phyloP scores from a whole-genome alignment of 53 echinoderm and acorn worm species.

The Paracentrotus lividus region DNA sequence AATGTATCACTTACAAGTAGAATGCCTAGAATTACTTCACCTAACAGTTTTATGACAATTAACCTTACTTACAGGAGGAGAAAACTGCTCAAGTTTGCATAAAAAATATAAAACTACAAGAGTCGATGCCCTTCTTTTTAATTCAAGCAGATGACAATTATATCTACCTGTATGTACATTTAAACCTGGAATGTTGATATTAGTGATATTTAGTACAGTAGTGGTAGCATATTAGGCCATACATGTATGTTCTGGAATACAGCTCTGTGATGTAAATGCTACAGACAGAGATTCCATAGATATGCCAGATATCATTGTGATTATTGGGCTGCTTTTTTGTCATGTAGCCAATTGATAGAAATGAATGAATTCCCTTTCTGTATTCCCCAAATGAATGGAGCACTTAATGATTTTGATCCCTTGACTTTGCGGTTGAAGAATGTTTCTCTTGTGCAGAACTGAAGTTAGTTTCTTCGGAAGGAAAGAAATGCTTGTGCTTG shows the following conservation, averaged over 20 bases:
- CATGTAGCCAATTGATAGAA: not conserved
- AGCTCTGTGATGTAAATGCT: not conserved
- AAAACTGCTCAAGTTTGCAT: no score
- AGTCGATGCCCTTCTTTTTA: no score
- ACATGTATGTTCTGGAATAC: not conserved
- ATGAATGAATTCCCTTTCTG: not conserved
- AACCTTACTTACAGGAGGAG: no score
- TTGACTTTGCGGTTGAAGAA: constrained; percentile 29
- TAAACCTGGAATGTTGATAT: no score
- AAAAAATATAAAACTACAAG: no score
- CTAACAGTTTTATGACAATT: no score
- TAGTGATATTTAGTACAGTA: no score
- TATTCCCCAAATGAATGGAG: constrained; percentile 5
- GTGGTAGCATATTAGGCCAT: no score
- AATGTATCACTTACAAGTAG: no score
- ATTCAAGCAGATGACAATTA: no score
- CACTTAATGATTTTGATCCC: constrained; percentile 41
- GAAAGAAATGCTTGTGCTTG: not conserved
- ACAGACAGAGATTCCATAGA: not conserved
- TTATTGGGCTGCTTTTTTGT: not conserved
- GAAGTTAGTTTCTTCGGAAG: not conserved
- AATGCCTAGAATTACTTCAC: no score
- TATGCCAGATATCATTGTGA: not conserved
- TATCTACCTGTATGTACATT: no score
- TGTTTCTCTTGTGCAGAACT: not conserved